phyloP scores from a whole-genome alignment of 2,797 vertebrate genomes.

The Ispidina picta region DNA sequence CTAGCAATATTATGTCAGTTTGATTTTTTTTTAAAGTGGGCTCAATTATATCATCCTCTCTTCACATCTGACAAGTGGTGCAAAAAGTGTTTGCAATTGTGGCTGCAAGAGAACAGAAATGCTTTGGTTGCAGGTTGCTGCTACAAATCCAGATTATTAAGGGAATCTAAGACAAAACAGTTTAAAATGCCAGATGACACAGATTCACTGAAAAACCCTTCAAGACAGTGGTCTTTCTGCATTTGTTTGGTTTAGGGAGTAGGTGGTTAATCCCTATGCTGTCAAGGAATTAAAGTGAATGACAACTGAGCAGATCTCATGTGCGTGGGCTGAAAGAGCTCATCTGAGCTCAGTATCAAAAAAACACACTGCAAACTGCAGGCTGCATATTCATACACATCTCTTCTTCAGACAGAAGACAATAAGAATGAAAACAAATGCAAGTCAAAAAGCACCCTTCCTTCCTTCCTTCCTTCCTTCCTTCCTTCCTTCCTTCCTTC shows the following conservation, averaged over 20 bases:
- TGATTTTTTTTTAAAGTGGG: slow-evolving; percentile 64
- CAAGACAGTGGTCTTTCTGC: background rate
- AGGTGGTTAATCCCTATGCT: background rate
- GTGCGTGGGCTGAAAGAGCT: background rate
- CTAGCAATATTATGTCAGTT: slow-evolving; percentile 76
- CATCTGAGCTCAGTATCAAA: background rate
- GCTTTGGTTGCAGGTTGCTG: background rate
- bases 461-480: too few species aligned
- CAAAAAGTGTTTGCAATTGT: slow-evolving; percentile 37
- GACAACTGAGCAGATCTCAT: background rate
- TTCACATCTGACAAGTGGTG: slow-evolving; percentile 18
- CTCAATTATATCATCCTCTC: slow-evolving; percentile 74
- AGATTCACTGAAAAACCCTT: background rate
- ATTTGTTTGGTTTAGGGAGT: slow-evolving; percentile 27
- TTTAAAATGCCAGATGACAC: slow-evolving; percentile 16
- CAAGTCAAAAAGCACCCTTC: background rate
- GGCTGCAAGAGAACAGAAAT: background rate
- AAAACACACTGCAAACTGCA: background rate
- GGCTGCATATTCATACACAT: background rate
- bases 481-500: background rate
- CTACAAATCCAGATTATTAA: background rate
- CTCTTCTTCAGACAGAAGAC: background rate
- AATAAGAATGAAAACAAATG: background rate
- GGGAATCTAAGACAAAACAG: background rate
- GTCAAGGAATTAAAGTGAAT: background rate